Base-by-base conservation (phyloP, 2,113 vertebrate species). In the Irena cyanogastra region DNA sequence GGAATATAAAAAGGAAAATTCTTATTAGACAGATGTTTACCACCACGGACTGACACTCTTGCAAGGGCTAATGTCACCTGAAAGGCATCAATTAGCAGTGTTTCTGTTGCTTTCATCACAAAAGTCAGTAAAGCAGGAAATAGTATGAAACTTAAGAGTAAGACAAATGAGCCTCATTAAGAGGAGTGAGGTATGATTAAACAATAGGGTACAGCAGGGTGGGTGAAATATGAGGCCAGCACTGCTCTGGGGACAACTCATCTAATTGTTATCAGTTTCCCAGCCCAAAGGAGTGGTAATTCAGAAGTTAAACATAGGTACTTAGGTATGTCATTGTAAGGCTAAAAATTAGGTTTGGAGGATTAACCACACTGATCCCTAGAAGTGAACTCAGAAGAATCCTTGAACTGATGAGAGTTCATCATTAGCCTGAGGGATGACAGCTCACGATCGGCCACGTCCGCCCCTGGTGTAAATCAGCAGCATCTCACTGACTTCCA, bases 391-490 rank as follows among this genome's bases (percentile, higher is more conserved):
- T 94, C 56, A 87, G 90, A 90, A 93, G 85, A 88, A 68, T 75
- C 47, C 50, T 37, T 90, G 85, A 92, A 50, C 56, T 49, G 71
- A 60, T 70, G 39, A 85, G 39, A 83, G 66, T 44, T 95, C 8
- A 6, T 69, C 61, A 91, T 95, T 63, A 70, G 47, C 75, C 37
- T 20, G 60, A 68, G 13, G 37, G 47, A 63, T 83, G 79, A 74
- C 79, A 90, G 54, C 68, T 85, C 85, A 88, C 0, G 0, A 49
- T 41, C 8, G 0, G 50, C 56, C 0, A 0, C 0, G 0, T 77
- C 84, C 0, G 0, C 26, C 41, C 22, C 31, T 45, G 2, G 22
- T 77, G 33, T 82, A 68, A 89, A 21, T 11, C 3, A 2, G 42
- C 53, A 78, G 57, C 61, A 52, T 28, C 60, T 94, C 53, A 3